A percentile compares a stretch with the other conserved stretches of the same genome.
Conservation (phyloP, 2,797 vertebrate genomes). For the Typhlichthys subterraneus region DNA sequence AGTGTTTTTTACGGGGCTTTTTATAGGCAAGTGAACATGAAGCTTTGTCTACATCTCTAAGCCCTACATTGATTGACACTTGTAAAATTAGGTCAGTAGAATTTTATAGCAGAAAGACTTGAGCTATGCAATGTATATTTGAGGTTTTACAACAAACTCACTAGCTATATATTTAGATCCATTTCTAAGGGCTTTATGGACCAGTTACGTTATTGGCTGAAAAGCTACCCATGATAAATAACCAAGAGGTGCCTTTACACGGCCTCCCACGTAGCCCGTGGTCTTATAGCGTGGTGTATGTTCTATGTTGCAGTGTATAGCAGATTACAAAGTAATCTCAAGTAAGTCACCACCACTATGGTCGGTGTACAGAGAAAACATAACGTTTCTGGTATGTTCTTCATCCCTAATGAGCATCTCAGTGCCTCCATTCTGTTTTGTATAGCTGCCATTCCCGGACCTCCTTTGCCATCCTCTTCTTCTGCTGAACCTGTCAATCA, state of each 20-base stretch:
- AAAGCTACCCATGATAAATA: constrained; percentile 14
- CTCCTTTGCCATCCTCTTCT: constrained; percentile 73
- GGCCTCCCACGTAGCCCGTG: constrained; percentile 56
- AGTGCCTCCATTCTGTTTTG: constrained; percentile 62
- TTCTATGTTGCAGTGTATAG: constrained; percentile 36
- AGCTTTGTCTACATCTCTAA: constrained; percentile 43
- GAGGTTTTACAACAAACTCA: neutral
- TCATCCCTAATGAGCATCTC: constrained; percentile 73
- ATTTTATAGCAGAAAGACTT: constrained; percentile 33
- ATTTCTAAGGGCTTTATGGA: neutral
- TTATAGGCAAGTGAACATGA: constrained; percentile 59
- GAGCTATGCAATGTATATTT: neutral
- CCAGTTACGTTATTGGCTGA: constrained; percentile 7
- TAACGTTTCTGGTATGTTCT: constrained; percentile 61
- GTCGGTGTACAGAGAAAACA: constrained; percentile 59
- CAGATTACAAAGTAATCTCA: constrained; percentile 65
- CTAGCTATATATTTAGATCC: neutral
- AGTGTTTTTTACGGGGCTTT: constrained; percentile 63
- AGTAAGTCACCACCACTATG: constrained; percentile 43
- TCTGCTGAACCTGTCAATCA: constrained; percentile 76
- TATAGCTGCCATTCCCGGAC: constrained; percentile 60
- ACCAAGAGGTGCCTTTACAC: constrained; percentile 17
- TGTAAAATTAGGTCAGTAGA: constrained; percentile 34
- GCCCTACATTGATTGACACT: constrained; percentile 21
- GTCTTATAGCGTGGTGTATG: constrained; percentile 15